Base-by-base conservation (phyloP, 2,797 vertebrate genomes). In the Takifugu rubripes region DNA sequence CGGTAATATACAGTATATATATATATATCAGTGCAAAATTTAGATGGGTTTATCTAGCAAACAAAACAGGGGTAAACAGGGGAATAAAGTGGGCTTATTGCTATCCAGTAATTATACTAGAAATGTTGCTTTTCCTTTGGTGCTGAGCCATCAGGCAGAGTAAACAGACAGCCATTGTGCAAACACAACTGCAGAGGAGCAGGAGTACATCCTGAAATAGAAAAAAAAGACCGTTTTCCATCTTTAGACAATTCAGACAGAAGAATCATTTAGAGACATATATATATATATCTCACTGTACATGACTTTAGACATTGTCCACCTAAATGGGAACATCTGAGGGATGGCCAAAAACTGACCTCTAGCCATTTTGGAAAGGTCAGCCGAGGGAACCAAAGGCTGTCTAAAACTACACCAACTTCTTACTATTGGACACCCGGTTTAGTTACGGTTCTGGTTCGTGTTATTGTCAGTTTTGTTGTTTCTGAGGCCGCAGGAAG, bases 121-220 rank as follows among this genome's bases (percentile, higher is more conserved):
- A 84, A 83, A 65, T 85, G 78, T 89, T 89, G 81, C 73, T 74
- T 77, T 77, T 86, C 65, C 87, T 89, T 89, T 89, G 88, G 88
- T 75, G 87, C 83, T 76, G 85, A 56, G 79, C 70, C 62, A 74
- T 90, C 87, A 91, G 44, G 78, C 81, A 75, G 70, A 83, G 67
- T 69, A 81, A 84, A 76, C 33, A 69, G 81, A 84, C 84, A 74
- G 86, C 93, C 95, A 96, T 96, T 89, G 87, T 94, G 90, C 63
- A 88, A 85, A 44, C 82, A 70, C 77, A 63, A 88, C 73, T 79
- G 81, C 78, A 79, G 84, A 77, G 75, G 86, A 87, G 88, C 84
- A 86, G 83, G 78, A 75, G 85, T 78, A 84, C 93, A 94, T 93
- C 84, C 93, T 94, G 87, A 90, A 68, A 77, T 27, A 73, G 25